Evolutionary conservation across 2,888 invertebrate species (phyloP).

Genomic region (Priocnemis perturbator): DNA sequence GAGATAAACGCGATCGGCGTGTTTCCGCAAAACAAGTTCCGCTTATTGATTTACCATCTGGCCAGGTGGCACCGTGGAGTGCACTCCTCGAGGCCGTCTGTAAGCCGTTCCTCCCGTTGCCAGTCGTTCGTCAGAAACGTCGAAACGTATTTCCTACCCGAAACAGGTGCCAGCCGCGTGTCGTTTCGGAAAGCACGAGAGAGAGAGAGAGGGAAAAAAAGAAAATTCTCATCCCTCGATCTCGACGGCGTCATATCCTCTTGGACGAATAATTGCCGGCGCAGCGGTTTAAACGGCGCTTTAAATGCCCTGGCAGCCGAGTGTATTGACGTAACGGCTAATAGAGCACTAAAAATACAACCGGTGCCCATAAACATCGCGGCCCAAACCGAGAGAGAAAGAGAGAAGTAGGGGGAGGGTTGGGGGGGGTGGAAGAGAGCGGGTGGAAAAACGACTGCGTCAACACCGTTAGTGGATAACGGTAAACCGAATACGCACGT

Average conservation of each 20-base stretch:
- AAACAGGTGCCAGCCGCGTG: not conserved
- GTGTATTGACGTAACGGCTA: constrained; percentile 36
- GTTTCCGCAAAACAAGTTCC: too few species aligned
- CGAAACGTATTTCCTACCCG: too few species aligned
- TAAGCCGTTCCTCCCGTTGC: not conserved
- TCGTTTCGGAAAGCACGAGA: not conserved
- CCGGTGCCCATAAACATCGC: constrained; percentile 16
- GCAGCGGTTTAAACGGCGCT: constrained; percentile 33
- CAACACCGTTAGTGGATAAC: constrained; percentile 7
- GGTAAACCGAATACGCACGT: constrained; percentile 15
- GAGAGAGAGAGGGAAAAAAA: not conserved
- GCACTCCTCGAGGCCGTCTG: not conserved
- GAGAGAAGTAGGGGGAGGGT: not conserved
- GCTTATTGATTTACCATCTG: too few species aligned
- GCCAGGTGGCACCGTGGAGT: too few species aligned
- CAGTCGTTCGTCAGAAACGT: not conserved
- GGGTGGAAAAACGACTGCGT: constrained; percentile 14
- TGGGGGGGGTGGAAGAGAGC: not conserved
- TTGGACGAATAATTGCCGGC: constrained; percentile 31
- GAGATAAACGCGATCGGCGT: too few species aligned
- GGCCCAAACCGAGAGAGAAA: not conserved
- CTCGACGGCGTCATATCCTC: not conserved
- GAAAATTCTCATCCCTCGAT: not conserved
- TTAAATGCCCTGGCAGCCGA: constrained; percentile 31
- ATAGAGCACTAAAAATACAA: constrained; percentile 32